phyloP scores from a whole-genome alignment of 2,797 vertebrate genomes.

The Microtus obscurus region DNA sequence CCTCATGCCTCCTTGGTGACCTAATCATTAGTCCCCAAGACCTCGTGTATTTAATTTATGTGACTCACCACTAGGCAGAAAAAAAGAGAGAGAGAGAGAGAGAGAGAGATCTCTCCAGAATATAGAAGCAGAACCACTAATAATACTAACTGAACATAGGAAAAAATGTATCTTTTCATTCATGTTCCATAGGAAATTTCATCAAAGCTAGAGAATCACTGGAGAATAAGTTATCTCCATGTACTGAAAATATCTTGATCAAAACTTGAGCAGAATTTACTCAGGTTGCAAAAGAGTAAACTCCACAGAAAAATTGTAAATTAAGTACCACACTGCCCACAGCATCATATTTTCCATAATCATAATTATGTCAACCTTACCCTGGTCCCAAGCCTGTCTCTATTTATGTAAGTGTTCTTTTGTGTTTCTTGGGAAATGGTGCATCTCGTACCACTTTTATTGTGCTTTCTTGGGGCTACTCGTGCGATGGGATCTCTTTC shows the following conservation, averaged over 20 bases:
- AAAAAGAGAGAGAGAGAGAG: too few species aligned
- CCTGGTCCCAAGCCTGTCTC: neutral
- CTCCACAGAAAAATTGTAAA: conserved; percentile 28
- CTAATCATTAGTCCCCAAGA: conserved; percentile 57
- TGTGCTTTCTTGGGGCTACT: neutral
- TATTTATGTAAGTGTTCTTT: neutral
- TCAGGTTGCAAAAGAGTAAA: conserved; percentile 17
- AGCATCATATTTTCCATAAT: conserved; percentile 14
- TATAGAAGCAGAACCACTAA: conserved; percentile 54
- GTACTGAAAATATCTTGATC: conserved; percentile 13
- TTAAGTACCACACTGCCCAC: neutral
- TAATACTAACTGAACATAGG: conserved; percentile 59
- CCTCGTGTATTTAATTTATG: conserved; percentile 71
- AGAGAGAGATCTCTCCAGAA: conserved; percentile 51
- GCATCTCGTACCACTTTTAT: neutral
- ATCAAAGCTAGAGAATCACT: neutral
- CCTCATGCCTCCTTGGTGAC: conserved; percentile 71
- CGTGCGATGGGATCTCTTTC: neutral
- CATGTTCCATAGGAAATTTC: conserved; percentile 44
- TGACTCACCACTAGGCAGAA: conserved; percentile 74
- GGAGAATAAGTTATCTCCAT: neutral
- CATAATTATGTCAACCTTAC: neutral
- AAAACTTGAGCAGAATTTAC: conserved; percentile 23
- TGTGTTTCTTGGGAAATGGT: neutral
- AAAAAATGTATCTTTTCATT: neutral